Conservation (phyloP, 2,797 vertebrate genomes). For the Morus bassanus region DNA sequence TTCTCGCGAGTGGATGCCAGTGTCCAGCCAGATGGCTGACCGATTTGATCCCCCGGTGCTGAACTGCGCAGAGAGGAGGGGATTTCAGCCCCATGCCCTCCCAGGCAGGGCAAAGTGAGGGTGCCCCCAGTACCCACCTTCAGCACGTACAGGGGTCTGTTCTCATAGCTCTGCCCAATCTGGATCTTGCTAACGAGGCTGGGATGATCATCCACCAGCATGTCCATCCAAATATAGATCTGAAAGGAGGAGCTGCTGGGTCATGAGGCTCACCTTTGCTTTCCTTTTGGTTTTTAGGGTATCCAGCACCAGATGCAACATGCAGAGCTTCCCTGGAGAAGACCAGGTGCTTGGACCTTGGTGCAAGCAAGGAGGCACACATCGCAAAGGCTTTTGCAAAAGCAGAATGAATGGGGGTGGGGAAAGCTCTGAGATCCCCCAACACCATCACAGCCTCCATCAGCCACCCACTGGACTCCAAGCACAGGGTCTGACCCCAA, state of each 20-base stretch:
- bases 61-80: constrained; percentile 54
- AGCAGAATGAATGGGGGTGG: accelerated
- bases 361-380: neutral
- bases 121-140: constrained; percentile 49
- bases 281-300: neutral
- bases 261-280: neutral
- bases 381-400: neutral
- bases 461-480: neutral
- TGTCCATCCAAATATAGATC: constrained; percentile 78
- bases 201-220: constrained; percentile 67
- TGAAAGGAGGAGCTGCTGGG: constrained; percentile 43
- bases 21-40: constrained; percentile 74
- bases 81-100: neutral
- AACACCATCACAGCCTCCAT: neutral
- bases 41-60: constrained; percentile 68
- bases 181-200: constrained; percentile 71
- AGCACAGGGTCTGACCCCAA: neutral
- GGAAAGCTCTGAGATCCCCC: neutral
- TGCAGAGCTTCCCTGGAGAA: neutral
- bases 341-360: neutral
- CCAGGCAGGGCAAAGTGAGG: neutral
- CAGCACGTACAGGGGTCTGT: constrained; percentile 70
- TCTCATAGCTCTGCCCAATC: constrained; percentile 75
- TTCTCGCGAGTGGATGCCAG: constrained; percentile 76
- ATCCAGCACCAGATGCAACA: neutral